Evolutionary conservation across 2,888 invertebrate species (phyloP).

Genomic region (Monochamus alternatus): DNA sequence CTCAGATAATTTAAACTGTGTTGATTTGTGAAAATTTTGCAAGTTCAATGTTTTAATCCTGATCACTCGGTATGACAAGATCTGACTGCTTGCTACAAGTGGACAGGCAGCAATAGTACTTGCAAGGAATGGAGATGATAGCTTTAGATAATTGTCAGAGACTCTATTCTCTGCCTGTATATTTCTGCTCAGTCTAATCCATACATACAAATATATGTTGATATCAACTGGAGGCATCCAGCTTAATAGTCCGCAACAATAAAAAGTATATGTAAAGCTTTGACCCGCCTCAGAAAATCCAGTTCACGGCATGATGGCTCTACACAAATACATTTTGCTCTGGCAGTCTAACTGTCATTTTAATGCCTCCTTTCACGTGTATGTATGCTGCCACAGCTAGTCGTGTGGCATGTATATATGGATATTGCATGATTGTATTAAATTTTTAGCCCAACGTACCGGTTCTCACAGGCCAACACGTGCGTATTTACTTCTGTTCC

Average conservation of each 20-base stretch:
- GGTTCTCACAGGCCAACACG: slow-evolving; percentile 54
- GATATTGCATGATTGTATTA: slow-evolving; percentile 62
- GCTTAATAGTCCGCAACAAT: slow-evolving; percentile 66
- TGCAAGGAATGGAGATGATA: slow-evolving; percentile 45
- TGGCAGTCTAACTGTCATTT: slow-evolving; percentile 65
- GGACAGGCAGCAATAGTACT: slow-evolving; percentile 54
- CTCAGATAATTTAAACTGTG: slow-evolving; percentile 70
- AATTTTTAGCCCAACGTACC: slow-evolving; percentile 54
- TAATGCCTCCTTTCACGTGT: slow-evolving; percentile 67
- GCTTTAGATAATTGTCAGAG: slow-evolving; percentile 10
- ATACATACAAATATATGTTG: slow-evolving; percentile 53
- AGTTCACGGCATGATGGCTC: slow-evolving; percentile 70
- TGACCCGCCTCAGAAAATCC: slow-evolving; percentile 66
- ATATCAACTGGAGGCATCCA: slow-evolving; percentile 61
- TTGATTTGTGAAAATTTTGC: slow-evolving; percentile 71
- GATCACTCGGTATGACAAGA: slow-evolving; percentile 68
- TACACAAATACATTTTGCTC: slow-evolving; percentile 70
- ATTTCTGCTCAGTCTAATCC: slow-evolving; percentile 48
- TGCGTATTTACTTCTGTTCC: slow-evolving; percentile 39
- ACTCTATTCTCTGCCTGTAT: slow-evolving; percentile 44
- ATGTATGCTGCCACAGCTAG: slow-evolving; percentile 68
- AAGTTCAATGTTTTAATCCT: slow-evolving; percentile 70
- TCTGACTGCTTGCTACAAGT: slow-evolving; percentile 67
- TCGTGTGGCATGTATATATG: slow-evolving; percentile 67
- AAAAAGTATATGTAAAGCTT: slow-evolving; percentile 66